Conservation (phyloP, 2,888 invertebrate genomes). For the Biston betularia region DNA sequence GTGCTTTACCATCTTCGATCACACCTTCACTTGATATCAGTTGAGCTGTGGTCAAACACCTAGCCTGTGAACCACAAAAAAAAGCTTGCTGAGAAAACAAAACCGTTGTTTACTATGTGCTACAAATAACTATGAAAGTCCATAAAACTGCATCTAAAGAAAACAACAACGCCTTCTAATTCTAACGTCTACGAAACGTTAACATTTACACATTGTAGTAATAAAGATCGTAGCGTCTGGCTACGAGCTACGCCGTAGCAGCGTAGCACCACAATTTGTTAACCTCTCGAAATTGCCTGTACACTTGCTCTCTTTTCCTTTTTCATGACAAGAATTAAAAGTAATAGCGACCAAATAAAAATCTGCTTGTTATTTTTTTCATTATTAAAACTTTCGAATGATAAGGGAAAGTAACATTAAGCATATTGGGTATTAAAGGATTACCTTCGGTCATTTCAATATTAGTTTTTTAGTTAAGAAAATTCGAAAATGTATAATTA, state of each 20-base stretch:
- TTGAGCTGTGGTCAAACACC: too few species aligned
- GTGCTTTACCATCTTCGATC: too few species aligned
- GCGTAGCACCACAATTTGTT: conserved; percentile 79
- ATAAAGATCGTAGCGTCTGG: conserved; percentile 71
- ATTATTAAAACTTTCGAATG: conserved; percentile 6
- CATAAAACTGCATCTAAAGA: conserved; percentile 28
- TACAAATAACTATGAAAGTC: conserved; percentile 38
- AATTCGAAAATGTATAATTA: too few species aligned
- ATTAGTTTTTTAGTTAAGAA: too few species aligned
- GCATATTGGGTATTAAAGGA: too few species aligned
- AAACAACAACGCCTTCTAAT: conserved; percentile 44
- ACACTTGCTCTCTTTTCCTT: conserved; percentile 58
- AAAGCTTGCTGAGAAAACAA: conserved; percentile 4
- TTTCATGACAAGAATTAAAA: conserved; percentile 58
- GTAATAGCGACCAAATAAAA: conserved; percentile 64
- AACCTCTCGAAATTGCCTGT: conserved; percentile 74
- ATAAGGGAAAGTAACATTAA: not conserved
- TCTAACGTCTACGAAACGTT: conserved; percentile 60
- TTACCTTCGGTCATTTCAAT: too few species aligned
- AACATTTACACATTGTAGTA: conserved; percentile 72
- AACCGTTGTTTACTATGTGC: conserved; percentile 4
- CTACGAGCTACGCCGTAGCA: conserved; percentile 65
- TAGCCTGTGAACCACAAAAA: too few species aligned
- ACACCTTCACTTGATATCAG: too few species aligned
- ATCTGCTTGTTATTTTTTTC: conserved; percentile 9